phyloP scores from a whole-genome alignment of 2,797 vertebrate species.

The Monodelphis domestica region DNA sequence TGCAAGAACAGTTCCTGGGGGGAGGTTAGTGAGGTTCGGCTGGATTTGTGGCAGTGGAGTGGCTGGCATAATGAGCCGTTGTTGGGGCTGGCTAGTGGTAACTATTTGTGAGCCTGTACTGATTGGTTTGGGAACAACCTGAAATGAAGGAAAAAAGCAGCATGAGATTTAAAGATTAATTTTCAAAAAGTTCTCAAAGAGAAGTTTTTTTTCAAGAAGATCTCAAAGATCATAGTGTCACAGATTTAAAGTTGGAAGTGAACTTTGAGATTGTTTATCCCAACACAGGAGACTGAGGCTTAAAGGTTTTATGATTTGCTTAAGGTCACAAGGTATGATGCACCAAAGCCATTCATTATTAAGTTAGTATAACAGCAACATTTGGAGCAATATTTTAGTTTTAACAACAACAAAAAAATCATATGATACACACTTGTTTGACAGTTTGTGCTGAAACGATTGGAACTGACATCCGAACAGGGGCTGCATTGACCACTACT shows the following conservation, averaged over 20 bases:
- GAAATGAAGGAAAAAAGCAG: conserved; percentile 43
- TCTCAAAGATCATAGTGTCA: neutral
- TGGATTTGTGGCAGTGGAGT: conserved; percentile 97
- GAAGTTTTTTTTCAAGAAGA: conserved; percentile 14
- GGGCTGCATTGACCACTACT: conserved; percentile 91
- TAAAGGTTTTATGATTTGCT: neutral
- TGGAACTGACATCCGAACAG: conserved; percentile 96
- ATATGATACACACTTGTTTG: conserved; percentile 91
- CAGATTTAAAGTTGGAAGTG: neutral
- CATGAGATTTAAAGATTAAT: neutral
- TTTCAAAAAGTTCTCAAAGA: conserved; percentile 12
- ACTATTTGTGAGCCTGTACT: conserved; percentile 91
- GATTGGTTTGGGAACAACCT: conserved; percentile 95
- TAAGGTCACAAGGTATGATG: neutral
- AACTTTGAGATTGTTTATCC: neutral
- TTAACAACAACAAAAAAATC: neutral
- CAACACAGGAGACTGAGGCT: neutral
- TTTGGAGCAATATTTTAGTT: neutral
- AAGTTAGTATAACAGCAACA: neutral
- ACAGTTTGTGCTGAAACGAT: conserved; percentile 94
- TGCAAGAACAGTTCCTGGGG: conserved; percentile 94
- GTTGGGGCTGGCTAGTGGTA: conserved; percentile 93
- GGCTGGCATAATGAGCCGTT: conserved; percentile 98
- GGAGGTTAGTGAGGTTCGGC: conserved; percentile 97
- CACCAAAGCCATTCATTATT: neutral